Conservation (phyloP, 2,113 vertebrate genomes). For the Brachyistius frenatus region DNA sequence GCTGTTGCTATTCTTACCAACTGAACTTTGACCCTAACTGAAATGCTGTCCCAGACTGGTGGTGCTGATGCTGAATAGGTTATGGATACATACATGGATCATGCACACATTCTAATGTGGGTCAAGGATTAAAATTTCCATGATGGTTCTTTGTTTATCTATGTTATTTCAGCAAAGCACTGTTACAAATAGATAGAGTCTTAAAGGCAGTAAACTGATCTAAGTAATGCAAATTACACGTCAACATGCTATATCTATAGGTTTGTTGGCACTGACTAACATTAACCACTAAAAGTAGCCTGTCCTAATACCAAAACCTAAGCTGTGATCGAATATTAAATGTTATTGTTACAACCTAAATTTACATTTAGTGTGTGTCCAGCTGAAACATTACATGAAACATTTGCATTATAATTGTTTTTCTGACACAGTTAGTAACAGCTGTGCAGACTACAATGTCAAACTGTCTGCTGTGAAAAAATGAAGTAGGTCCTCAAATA, state of each 20-base stretch:
- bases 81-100: slow-evolving; percentile 29
- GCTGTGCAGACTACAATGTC: background rate
- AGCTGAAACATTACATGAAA: too few relatives aligned
- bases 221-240: too few relatives aligned
- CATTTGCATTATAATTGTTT: too few relatives aligned
- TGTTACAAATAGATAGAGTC: too few relatives aligned
- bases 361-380: too few relatives aligned
- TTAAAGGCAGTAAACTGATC: too few relatives aligned
- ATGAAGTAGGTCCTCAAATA: background rate
- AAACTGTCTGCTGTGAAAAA: slow-evolving; percentile 9
- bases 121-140: background rate
- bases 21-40: slow-evolving; percentile 43
- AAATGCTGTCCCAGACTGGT: slow-evolving; percentile 18
- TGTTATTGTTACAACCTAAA: too few relatives aligned
- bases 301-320: too few relatives aligned
- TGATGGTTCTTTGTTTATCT: background rate
- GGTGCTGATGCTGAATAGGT: background rate
- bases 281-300: too few relatives aligned
- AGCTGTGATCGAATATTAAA: too few relatives aligned
- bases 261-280: too few relatives aligned
- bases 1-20: slow-evolving; percentile 49
- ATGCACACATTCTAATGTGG: slow-evolving; percentile 12
- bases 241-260: too few relatives aligned
- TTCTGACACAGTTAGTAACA: background rate
- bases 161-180: background rate